A percentile compares a stretch with the other conserved stretches of the same genome.
Evolutionary conservation across 2,888 invertebrate genomes (phyloP).

Genomic region (Cerastis leucographa): DNA sequence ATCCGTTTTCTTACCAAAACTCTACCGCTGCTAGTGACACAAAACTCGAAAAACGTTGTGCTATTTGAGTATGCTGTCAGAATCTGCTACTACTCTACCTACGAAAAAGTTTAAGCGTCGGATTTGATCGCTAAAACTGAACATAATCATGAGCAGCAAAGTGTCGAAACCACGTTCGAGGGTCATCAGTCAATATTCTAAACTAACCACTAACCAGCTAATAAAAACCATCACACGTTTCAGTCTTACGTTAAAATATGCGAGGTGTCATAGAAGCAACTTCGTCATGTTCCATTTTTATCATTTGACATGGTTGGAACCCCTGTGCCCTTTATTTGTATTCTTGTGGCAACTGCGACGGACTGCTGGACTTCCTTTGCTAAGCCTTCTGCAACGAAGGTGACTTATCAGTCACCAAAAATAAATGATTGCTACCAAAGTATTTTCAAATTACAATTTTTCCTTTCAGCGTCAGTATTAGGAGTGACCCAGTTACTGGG

Average conservation of each 20-base stretch:
- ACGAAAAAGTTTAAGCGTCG: too few relatives aligned
- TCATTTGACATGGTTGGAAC: too few relatives aligned
- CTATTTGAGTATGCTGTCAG: background rate
- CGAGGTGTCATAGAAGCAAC: too few relatives aligned
- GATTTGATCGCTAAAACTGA: background rate
- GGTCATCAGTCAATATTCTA: too few relatives aligned
- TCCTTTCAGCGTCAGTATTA: conserved; percentile 76
- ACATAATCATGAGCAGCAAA: background rate
- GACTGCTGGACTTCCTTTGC: background rate
- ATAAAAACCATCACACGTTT: too few relatives aligned
- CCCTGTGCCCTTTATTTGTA: too few relatives aligned
- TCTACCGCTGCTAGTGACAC: background rate
- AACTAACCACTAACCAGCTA: too few relatives aligned
- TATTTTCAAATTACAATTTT: background rate
- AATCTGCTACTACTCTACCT: too few relatives aligned
- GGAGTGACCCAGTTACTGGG: conserved; percentile 79
- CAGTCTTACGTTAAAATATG: too few relatives aligned
- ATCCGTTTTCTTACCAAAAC: background rate
- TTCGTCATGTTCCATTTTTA: too few relatives aligned
- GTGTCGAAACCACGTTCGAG: background rate
- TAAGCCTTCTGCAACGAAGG: too few relatives aligned
- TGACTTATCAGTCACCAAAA: background rate
- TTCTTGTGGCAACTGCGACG: too few relatives aligned
- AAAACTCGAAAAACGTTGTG: background rate
- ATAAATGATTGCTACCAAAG: background rate